Conservation (phyloP, 2,113 vertebrate genomes). For the Hyaena hyaena region DNA sequence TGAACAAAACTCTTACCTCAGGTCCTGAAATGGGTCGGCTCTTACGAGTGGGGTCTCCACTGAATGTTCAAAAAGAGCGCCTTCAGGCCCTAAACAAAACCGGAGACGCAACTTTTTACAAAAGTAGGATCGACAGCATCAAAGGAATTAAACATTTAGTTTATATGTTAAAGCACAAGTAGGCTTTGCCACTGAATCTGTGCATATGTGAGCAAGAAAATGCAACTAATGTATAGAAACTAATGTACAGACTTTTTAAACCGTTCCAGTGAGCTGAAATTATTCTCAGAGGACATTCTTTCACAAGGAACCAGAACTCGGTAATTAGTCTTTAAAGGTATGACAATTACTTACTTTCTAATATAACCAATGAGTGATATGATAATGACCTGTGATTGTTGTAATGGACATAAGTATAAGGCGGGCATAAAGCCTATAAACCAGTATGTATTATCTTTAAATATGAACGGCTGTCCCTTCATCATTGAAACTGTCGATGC, state of each 20-base stretch:
- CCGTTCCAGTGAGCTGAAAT: background rate
- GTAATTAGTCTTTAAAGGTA: background rate
- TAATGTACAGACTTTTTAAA: background rate
- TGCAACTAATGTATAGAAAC: background rate
- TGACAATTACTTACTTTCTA: slow-evolving; percentile 11
- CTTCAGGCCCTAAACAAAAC: slow-evolving; percentile 91
- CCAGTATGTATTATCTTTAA: background rate
- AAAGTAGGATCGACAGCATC: background rate
- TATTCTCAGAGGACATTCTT: background rate
- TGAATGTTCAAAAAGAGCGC: slow-evolving; percentile 97
- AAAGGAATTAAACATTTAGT: background rate
- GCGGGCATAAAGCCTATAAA: slow-evolving; percentile 3
- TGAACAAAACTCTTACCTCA: slow-evolving; percentile 88
- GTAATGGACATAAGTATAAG: background rate
- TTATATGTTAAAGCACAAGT: background rate
- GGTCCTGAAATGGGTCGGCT: slow-evolving; percentile 91
- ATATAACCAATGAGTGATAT: background rate
- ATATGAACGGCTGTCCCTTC: background rate
- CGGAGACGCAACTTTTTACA: slow-evolving; percentile 18
- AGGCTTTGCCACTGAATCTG: background rate
- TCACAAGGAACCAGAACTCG: background rate
- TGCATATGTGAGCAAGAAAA: background rate
- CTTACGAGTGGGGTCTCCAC: slow-evolving; percentile 94
- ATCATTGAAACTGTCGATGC: background rate
- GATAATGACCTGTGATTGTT: background rate